Evolutionary conservation across 1,140 invertebrate genomes (phyloP).

Genomic region (Trypoxylus dichotomus): DNA sequence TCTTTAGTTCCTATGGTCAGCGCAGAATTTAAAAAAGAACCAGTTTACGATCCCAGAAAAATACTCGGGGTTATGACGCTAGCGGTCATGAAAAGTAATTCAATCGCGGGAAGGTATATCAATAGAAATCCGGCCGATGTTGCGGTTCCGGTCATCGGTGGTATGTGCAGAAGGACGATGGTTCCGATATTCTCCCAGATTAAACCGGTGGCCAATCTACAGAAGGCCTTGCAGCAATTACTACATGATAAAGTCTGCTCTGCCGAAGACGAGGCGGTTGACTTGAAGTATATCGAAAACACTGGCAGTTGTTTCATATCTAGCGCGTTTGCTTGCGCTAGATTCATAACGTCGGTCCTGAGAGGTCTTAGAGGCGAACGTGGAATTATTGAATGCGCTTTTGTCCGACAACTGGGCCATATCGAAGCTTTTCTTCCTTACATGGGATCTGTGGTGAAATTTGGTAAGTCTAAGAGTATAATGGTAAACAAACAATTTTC

Average conservation of each 20-base stretch:
- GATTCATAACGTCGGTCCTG: slow-evolving; percentile 46
- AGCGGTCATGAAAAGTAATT: slow-evolving; percentile 44
- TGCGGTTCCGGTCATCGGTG: slow-evolving; percentile 44
- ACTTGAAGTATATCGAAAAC: slow-evolving; percentile 38
- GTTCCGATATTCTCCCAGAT: slow-evolving; percentile 45
- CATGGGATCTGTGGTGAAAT: slow-evolving; percentile 48
- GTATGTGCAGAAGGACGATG: slow-evolving; percentile 38
- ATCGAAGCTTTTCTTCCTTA: slow-evolving; percentile 48
- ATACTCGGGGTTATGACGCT: slow-evolving; percentile 47
- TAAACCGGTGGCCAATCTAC: background rate
- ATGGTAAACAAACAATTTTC: background rate
- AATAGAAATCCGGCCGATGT: slow-evolving; percentile 38
- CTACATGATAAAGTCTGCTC: slow-evolving; percentile 42
- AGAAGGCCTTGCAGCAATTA: background rate
- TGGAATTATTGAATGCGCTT: slow-evolving; percentile 47
- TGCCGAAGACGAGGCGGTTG: slow-evolving; percentile 42
- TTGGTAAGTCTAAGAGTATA: slow-evolving; percentile 40
- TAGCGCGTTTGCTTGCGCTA: slow-evolving; percentile 44
- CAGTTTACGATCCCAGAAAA: slow-evolving; percentile 45
- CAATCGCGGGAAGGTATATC: slow-evolving; percentile 37
- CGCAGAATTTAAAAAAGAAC: slow-evolving; percentile 48
- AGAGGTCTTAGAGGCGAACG: slow-evolving; percentile 44
- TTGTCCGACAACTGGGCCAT: slow-evolving; percentile 46
- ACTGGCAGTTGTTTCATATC: slow-evolving; percentile 39
- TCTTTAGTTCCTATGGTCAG: slow-evolving; percentile 47